phyloP scores from a whole-genome alignment of 2,888 invertebrate genomes.

The Zaprionus obscuricornis region DNA sequence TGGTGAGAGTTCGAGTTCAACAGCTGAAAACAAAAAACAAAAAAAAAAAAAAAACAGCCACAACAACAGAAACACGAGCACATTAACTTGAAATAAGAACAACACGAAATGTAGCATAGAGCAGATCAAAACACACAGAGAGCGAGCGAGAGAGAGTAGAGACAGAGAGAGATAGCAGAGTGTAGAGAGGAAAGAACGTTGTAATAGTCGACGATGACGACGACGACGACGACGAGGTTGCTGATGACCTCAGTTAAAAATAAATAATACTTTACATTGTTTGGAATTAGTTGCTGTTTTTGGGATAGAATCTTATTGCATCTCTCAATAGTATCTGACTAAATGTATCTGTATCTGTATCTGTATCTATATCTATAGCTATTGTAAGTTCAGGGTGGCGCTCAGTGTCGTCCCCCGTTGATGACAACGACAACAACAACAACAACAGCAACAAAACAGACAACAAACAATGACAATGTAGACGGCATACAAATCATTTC shows the following conservation, averaged over 20 bases:
- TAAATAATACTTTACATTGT: slow-evolving; percentile 79
- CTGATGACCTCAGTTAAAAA: slow-evolving; percentile 78
- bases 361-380: too few relatives aligned
- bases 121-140: slow-evolving; percentile 5
- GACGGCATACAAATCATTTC: slow-evolving; percentile 69
- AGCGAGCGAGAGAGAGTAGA: too few relatives aligned
- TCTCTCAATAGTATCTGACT: slow-evolving; percentile 24
- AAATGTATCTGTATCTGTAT: slow-evolving; percentile 9
- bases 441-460: too few relatives aligned
- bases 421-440: slow-evolving; percentile 29
- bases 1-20: slow-evolving; percentile 79
- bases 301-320: slow-evolving; percentile 50
- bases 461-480: slow-evolving; percentile 9
- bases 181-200: too few relatives aligned
- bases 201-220: slow-evolving; percentile 55
- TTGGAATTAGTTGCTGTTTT: slow-evolving; percentile 76
- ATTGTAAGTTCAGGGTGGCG: slow-evolving; percentile 72
- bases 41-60: slow-evolving; percentile 31
- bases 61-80: slow-evolving; percentile 51
- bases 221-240: slow-evolving; percentile 41
- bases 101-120: slow-evolving; percentile 42
- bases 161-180: too few relatives aligned
- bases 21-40: slow-evolving; percentile 66
- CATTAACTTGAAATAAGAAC: slow-evolving; percentile 75
- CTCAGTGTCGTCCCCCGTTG: slow-evolving; percentile 57